Evolutionary conservation across 2,888 invertebrate species (phyloP).

Genomic region (Chaitophorus viminalis): DNA sequence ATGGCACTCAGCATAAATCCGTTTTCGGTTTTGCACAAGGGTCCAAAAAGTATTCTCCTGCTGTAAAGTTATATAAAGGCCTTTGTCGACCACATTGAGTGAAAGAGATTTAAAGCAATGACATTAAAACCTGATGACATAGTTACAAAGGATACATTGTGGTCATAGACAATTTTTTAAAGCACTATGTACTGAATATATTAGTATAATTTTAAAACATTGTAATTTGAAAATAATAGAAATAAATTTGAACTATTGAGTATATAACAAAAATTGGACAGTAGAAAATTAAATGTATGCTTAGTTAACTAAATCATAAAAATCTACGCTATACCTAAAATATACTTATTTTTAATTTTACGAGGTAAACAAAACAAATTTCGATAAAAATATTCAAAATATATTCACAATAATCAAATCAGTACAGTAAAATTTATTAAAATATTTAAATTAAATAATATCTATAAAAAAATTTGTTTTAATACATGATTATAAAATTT

Average conservation of each 20-base stretch:
- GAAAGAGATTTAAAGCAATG: slow-evolving; percentile 51
- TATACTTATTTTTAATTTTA: background rate
- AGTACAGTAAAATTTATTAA: too few species aligned
- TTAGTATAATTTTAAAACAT: slow-evolving; percentile 19
- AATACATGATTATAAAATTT: too few species aligned
- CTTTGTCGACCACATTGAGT: slow-evolving; percentile 38
- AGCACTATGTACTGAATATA: background rate
- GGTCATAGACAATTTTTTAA: slow-evolving; percentile 27
- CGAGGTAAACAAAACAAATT: background rate
- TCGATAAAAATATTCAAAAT: too few species aligned
- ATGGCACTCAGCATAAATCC: slow-evolving; percentile 33
- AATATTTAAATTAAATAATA: too few species aligned
- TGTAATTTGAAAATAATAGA: slow-evolving; percentile 38
- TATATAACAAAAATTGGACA: background rate
- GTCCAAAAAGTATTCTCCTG: slow-evolving; percentile 33
- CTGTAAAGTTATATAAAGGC: slow-evolving; percentile 33
- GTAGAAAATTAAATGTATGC: background rate
- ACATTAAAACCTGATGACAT: slow-evolving; percentile 38
- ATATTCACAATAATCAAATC: too few species aligned
- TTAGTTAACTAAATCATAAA: background rate
- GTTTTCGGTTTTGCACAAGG: slow-evolving; percentile 12
- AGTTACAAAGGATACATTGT: slow-evolving; percentile 25
- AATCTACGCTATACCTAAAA: too few species aligned
- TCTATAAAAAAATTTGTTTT: too few species aligned
- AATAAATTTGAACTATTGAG: background rate